Evolutionary conservation across 2,888 invertebrate genomes (phyloP).

Genomic region (Drepana falcataria): DNA sequence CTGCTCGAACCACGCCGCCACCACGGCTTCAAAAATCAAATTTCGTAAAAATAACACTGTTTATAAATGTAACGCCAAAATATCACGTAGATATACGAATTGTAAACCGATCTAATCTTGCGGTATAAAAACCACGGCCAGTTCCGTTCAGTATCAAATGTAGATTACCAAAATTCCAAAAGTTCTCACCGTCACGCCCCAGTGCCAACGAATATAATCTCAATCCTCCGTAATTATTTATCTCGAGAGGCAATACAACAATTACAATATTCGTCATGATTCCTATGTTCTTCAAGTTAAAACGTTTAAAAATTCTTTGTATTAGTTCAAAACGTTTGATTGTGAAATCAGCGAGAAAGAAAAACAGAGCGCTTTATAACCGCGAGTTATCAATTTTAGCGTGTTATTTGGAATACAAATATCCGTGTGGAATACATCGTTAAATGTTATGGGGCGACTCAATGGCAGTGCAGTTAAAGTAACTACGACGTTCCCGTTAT

Average conservation of each 20-base stretch:
- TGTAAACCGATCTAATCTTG: slow-evolving; percentile 36
- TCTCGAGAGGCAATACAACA: slow-evolving; percentile 71
- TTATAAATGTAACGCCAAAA: slow-evolving; percentile 1
- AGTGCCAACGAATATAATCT: slow-evolving; percentile 60
- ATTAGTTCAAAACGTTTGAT: slow-evolving; percentile 43
- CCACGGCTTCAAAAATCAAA: no score
- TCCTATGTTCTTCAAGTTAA: slow-evolving; percentile 51
- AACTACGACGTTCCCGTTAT: background rate
- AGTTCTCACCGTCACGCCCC: slow-evolving; percentile 73
- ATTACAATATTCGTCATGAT: slow-evolving; percentile 70
- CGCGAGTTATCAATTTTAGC: background rate
- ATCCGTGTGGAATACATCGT: background rate
- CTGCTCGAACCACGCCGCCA: no score
- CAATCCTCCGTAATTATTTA: slow-evolving; percentile 68
- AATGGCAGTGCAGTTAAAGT: background rate
- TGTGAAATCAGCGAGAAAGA: slow-evolving; percentile 17
- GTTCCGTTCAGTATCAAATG: slow-evolving; percentile 65
- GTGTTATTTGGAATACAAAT: background rate
- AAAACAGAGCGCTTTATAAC: slow-evolving; percentile 1
- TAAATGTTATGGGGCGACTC: background rate
- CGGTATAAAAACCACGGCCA: slow-evolving; percentile 50
- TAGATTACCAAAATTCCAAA: slow-evolving; percentile 62
- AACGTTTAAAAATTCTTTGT: slow-evolving; percentile 48
- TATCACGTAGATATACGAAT: slow-evolving; percentile 14
- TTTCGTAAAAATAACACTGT: no score